phyloP scores from a whole-genome alignment of 2,888 invertebrate genomes.

The Penaeus monodon region DNA sequence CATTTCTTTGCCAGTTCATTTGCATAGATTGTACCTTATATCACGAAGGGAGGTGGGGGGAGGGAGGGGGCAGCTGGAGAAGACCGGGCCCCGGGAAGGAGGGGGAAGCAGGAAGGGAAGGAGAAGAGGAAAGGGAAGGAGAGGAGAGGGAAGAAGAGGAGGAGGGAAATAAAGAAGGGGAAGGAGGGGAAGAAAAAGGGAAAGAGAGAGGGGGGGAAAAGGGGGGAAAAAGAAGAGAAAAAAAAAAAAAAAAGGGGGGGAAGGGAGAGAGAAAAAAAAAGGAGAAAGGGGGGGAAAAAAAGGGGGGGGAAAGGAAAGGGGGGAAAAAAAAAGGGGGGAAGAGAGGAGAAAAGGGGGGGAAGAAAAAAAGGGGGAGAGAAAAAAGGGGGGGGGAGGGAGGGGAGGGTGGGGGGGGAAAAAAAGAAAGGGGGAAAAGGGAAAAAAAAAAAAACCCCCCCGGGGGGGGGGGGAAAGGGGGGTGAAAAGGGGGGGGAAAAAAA shows the following conservation, averaged over 20 bases:
- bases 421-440: background rate
- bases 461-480: too few relatives aligned
- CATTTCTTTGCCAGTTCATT: constrained; percentile 38
- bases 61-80: constrained; percentile 5
- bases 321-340: too few relatives aligned
- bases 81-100: constrained; percentile 20
- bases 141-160: too few relatives aligned
- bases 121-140: too few relatives aligned
- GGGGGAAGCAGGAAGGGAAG: background rate
- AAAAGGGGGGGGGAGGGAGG: background rate
- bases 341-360: background rate
- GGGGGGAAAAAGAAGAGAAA: background rate
- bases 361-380: constrained; percentile 3
- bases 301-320: constrained; percentile 6
- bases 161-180: background rate
- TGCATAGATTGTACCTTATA: constrained; percentile 25
- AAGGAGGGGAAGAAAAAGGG: background rate
- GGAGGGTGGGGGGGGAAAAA: constrained; percentile 4
- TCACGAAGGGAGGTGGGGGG: constrained; percentile 10
- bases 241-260: background rate
- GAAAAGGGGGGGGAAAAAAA: background rate
- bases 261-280: background rate
- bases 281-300: background rate
- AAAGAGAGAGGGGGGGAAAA: background rate
- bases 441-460: too few relatives aligned